Base-by-base conservation (phyloP, 2,797 vertebrate species). In the Yasuhikotakia modesta region DNA sequence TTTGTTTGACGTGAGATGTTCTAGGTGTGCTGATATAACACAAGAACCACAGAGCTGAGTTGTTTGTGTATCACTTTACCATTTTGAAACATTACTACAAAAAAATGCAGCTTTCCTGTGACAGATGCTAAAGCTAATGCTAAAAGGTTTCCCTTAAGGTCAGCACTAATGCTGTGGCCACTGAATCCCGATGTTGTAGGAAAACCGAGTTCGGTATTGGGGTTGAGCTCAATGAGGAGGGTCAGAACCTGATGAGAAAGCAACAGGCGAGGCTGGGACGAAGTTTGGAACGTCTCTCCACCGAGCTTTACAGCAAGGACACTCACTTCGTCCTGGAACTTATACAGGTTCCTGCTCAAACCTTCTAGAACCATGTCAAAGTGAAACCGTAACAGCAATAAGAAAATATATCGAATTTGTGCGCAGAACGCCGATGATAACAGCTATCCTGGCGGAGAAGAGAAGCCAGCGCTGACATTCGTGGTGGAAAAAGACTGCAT, bases 271-370 rank as follows among this genome's bases (percentile, higher is more conserved):
- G 92, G 14, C 89, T 94, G 71, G 93, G 93, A 67, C 89, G 94
- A 52, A 94, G 94, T 77, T 85, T 94, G 84, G 91, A 93, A 55
- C 91, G 93, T 17, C 92, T 94, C 45, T 94, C 93, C 66, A 91
- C 92, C 0, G 94, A 94, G 27, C 91, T 94, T 67, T 94, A 94
- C 89, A 94, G 94, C 91, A 94, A 94, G 87, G 93, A 94, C 86
- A 94, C 94, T 2, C 94, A 94, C 89, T 94, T 94, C 16, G 93
- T 94, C 32, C 86, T 94, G 86, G 94, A 94, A 80, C 92, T 94
- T 83, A 94, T 94, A 80, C 94, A 94, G 92, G 93, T 94, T 24
- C 12, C 21, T 63, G 30, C n/a, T 24, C 24, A 27, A 8, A 22
- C 43, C 22, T 69, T 30, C 14, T 70, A 24, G 19, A 24, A 43